Evolutionary conservation across 2,797 vertebrate genomes (phyloP).

Genomic region (Buphagus erythrorhynchus): DNA sequence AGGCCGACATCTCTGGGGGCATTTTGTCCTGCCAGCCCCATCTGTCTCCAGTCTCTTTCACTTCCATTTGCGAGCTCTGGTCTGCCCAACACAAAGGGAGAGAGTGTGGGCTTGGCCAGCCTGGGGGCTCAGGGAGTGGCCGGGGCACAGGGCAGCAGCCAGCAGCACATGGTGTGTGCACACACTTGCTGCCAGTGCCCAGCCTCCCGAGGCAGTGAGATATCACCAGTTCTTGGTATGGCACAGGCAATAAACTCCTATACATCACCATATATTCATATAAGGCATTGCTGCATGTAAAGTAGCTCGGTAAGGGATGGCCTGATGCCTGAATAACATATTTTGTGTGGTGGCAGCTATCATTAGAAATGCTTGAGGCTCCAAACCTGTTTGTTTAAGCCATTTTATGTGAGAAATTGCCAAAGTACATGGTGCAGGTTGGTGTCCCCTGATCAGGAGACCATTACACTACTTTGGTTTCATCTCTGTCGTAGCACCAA

Average conservation of each 20-base stretch:
- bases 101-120: accelerated
- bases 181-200: accelerated
- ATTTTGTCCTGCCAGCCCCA: accelerated
- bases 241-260: accelerated
- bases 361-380: neutral
- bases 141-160: neutral
- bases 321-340: neutral
- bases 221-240: neutral
- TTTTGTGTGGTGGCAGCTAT: neutral
- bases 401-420: neutral
- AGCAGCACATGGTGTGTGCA: neutral
- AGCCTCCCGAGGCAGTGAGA: accelerated
- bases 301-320: neutral
- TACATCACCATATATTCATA: neutral
- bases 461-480: neutral
- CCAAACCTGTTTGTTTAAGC: neutral
- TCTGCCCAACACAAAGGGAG: neutral
- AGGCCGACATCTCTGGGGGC: neutral
- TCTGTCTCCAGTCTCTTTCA: neutral
- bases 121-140: neutral
- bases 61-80: accelerated
- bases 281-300: neutral
- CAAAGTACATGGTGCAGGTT: accelerated
- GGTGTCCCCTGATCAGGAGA: neutral
- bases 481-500: neutral